Base-by-base conservation (phyloP, 2,113 vertebrate genomes). In the Lycaon pictus region DNA sequence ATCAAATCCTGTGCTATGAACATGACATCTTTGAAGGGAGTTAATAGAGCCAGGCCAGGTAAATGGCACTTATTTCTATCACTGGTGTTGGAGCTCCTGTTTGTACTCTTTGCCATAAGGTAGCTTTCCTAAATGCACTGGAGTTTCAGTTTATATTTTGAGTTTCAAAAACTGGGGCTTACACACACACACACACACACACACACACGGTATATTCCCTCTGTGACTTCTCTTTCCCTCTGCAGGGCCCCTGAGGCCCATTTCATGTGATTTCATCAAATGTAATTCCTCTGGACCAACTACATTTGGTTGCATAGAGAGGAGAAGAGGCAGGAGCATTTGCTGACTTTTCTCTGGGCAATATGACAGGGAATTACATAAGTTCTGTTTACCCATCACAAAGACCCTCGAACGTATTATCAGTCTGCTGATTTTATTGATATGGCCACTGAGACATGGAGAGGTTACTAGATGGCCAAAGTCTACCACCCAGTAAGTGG, bases 151-250 rank as follows among this genome's bases (percentile, higher is more conserved):
- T 84, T 65, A 51, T 67, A 22, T n/a, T n/a, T 87, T 83, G 53
- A 84, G 29, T 87, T 97, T 92, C 69, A 88, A 87, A 93, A 69
- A 76, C 7, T 12, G n/a, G 16, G 37, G 51, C 29, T 92, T 32
- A 23, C 2, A 51, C 2, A 81, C 13, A 84, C 32, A 80, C n/a
- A 79, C 22, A 67, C 56, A 48, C 58, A 51, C 48, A 58, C 58
- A 55, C 22, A 58, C 56, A n/a, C 76, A 11, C 7, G 11, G 6
- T 35, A 17, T 83, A 19, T 92, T 76, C 8, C n/a, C 23, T 53
- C 86, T 29, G 15, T 86, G 58, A 48, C 15, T 77, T 81, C 65
- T 60, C 71, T 86, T 80, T 87, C 60, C 20, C 23, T 56, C 25
- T 35, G 2, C 19, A 4, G 53, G 63, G 12, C 11, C 3, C 51